phyloP scores from a whole-genome alignment of 2,888 invertebrate species.

The Cinara cedri region DNA sequence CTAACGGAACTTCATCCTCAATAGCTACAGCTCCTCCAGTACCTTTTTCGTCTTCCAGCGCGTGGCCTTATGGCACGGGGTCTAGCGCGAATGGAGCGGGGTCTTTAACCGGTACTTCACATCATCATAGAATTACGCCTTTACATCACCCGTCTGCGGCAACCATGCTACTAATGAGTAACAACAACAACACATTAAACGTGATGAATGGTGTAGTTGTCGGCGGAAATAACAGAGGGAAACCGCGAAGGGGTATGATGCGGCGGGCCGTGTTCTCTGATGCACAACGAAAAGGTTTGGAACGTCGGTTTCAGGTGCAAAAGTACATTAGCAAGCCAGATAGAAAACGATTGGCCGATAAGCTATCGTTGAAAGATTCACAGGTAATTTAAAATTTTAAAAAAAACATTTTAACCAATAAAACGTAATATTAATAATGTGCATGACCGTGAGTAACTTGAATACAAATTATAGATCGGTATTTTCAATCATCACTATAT shows the following conservation, averaged over 20 bases:
- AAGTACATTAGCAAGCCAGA: conserved; percentile 99
- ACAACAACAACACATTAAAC: conserved; percentile 36
- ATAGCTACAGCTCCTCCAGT: neutral
- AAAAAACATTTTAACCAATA: neutral
- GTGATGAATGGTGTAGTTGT: conserved; percentile 44
- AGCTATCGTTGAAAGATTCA: conserved; percentile 94
- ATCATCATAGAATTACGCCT: conserved; percentile 21
- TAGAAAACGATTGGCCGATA: conserved; percentile 94
- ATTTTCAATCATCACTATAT: too few species aligned
- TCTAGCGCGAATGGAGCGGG: neutral
- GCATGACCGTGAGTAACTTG: too few species aligned
- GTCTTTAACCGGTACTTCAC: neutral
- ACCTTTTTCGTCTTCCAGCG: conserved; percentile 10
- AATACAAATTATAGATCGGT: too few species aligned
- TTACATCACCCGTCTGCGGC: conserved; percentile 35
- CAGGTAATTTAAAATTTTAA: conserved; percentile 74
- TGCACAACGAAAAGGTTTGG: conserved; percentile 91
- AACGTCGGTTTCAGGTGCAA: conserved; percentile 94
- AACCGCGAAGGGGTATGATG: conserved; percentile 96
- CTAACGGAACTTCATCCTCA: neutral
- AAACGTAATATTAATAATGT: too few species aligned
- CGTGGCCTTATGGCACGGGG: conserved; percentile 17
- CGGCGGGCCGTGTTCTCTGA: conserved; percentile 96
- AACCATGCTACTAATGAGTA: conserved; percentile 25
- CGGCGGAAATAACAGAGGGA: conserved; percentile 76